Evolutionary conservation across 2,888 invertebrate species (phyloP).

Genomic region (Sesia apiformis): DNA sequence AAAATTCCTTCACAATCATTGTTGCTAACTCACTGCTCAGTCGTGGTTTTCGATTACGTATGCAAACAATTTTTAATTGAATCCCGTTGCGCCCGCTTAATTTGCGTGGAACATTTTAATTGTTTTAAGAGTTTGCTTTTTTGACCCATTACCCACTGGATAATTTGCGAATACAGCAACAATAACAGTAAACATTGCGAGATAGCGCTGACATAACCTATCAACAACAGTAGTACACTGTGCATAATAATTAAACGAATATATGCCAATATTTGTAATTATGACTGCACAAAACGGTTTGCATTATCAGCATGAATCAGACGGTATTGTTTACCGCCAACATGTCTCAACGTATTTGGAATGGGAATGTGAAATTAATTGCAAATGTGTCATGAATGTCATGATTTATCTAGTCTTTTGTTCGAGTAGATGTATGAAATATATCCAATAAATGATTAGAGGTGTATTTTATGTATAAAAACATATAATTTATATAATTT

Average conservation of each 20-base stretch:
- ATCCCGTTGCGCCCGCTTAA: conserved; percentile 11
- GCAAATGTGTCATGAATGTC: conserved; percentile 16
- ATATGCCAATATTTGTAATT: background rate
- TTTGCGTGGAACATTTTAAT: conserved; percentile 21
- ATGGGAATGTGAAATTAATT: conserved; percentile 21
- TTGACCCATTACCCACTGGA: conserved; percentile 21
- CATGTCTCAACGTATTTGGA: conserved; percentile 35
- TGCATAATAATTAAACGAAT: background rate
- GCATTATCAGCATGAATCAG: conserved; percentile 47
- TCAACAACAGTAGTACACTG: background rate
- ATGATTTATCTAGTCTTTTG: conserved; percentile 8
- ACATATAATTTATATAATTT: too few species aligned
- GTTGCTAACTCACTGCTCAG: conserved; percentile 8
- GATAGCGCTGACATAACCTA: background rate
- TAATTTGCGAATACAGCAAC: background rate
- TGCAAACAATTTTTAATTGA: conserved; percentile 41
- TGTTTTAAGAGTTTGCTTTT: conserved; percentile 20
- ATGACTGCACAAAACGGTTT: conserved; percentile 29
- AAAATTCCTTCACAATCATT: too few species aligned
- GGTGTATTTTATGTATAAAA: too few species aligned
- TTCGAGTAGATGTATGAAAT: background rate
- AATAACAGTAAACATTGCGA: background rate
- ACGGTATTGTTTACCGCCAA: conserved; percentile 39
- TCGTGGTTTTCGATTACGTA: conserved; percentile 35
- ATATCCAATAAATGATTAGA: too few species aligned